These are phyloP conservation scores for Hydropotes inermis DNA, from an alignment of 2,113 vertebrate species.

Conservation along the genomic window DNA sequence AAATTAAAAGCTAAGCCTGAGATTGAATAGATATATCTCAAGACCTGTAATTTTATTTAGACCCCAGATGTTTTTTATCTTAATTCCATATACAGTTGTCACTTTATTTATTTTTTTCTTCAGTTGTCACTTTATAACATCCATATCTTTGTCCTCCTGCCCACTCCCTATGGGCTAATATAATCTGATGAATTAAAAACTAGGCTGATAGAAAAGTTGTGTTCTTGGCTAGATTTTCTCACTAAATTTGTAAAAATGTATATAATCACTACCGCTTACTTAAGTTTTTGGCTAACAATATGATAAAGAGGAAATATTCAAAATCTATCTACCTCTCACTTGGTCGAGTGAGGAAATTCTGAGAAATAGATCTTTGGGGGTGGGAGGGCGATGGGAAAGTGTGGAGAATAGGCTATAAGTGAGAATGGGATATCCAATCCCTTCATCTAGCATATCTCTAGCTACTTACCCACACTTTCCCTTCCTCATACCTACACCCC, in stretches of 20 bases:
- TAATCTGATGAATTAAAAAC: background rate
- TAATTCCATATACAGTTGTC: background rate
- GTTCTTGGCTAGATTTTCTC: background rate
- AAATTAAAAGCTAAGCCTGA: background rate
- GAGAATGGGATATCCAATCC: background rate
- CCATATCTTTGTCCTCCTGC: too few species aligned
- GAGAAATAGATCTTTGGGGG: background rate
- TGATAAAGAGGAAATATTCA: background rate
- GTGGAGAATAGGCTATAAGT: background rate
- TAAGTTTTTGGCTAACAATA: background rate
- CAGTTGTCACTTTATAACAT: background rate
- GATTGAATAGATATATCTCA: background rate
- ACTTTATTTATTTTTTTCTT: background rate
- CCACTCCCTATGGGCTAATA: background rate
- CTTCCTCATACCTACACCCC: background rate
- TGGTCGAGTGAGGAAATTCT: background rate
- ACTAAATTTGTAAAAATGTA: background rate
- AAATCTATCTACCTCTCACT: background rate
- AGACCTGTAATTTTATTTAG: background rate
- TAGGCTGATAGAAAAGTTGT: background rate
- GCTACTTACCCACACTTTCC: too few species aligned
- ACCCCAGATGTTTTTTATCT: background rate
- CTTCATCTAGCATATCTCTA: background rate
- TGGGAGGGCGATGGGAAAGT: too few species aligned
- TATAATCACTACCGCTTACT: background rate